Evolutionary conservation across 2,888 invertebrate genomes (phyloP).

Genomic region (Unio pictorum): DNA sequence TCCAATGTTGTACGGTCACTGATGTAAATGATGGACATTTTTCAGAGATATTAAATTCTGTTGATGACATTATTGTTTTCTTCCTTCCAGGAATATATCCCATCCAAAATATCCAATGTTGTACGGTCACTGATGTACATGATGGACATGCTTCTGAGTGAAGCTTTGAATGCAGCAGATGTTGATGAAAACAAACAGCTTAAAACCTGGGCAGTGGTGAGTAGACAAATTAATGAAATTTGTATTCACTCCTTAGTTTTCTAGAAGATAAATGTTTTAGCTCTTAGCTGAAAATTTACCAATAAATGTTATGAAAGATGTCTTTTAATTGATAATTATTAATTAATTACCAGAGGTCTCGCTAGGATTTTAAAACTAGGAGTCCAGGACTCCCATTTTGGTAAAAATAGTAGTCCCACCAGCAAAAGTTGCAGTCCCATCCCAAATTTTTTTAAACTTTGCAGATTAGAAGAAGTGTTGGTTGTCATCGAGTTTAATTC

Average conservation of each 20-base stretch:
- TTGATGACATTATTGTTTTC: not conserved
- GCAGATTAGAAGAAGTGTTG: no score
- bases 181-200: slow-evolving; percentile 79
- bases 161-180: slow-evolving; percentile 70
- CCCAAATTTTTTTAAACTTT: no score
- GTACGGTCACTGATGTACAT: slow-evolving; percentile 80
- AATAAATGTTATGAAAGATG: not conserved
- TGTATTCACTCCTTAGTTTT: not conserved
- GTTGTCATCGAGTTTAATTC: no score
- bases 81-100: slow-evolving; percentile 67
- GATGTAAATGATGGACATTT: slow-evolving; percentile 83
- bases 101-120: slow-evolving; percentile 76
- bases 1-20: slow-evolving; percentile 77
- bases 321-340: no score
- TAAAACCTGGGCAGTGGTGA: slow-evolving; percentile 72
- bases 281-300: not conserved
- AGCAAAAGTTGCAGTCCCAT: no score
- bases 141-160: slow-evolving; percentile 84
- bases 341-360: no score
- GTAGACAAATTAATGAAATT: slow-evolving; percentile 60
- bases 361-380: no score
- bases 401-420: no score
- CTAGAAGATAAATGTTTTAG: not conserved
- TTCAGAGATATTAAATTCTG: slow-evolving; percentile 74
- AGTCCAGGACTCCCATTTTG: no score